Conservation (phyloP, 2,888 invertebrate genomes). For the Pollenia amentaria region DNA sequence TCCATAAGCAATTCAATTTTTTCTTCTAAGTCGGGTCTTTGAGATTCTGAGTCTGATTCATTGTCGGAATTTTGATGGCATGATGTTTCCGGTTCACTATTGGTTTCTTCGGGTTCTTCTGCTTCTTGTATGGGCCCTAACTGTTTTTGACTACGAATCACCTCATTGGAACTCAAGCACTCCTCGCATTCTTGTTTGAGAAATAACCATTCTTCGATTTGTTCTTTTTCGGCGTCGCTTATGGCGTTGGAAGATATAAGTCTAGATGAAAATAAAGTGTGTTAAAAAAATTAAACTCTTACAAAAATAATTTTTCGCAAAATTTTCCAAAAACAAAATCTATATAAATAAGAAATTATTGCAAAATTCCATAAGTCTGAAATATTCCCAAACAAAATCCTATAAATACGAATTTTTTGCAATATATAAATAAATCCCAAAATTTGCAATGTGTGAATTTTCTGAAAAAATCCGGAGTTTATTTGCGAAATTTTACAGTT, state of each 20-base stretch:
- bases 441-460: not conserved
- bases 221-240: conserved; percentile 90
- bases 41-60: conserved; percentile 85
- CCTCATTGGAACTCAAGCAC: conserved; percentile 86
- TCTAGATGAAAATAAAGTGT: conserved; percentile 74
- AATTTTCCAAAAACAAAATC: too few species aligned
- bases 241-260: conserved; percentile 89
- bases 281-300: not conserved
- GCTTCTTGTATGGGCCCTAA: conserved; percentile 85
- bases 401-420: too few species aligned
- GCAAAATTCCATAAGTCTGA: too few species aligned
- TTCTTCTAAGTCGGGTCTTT: conserved; percentile 89
- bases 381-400: too few species aligned
- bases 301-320: too few species aligned
- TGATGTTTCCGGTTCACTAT: conserved; percentile 87
- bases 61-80: conserved; percentile 84
- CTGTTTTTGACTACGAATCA: conserved; percentile 77
- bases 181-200: conserved; percentile 95
- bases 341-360: too few species aligned
- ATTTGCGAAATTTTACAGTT: not conserved
- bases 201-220: conserved; percentile 92
- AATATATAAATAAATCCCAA: too few species aligned
- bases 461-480: not conserved
- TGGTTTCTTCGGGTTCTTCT: conserved; percentile 87
- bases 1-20: conserved; percentile 90